Base-by-base conservation (phyloP, 1,140 invertebrate genomes). In the Condylostylus longicornis region DNA sequence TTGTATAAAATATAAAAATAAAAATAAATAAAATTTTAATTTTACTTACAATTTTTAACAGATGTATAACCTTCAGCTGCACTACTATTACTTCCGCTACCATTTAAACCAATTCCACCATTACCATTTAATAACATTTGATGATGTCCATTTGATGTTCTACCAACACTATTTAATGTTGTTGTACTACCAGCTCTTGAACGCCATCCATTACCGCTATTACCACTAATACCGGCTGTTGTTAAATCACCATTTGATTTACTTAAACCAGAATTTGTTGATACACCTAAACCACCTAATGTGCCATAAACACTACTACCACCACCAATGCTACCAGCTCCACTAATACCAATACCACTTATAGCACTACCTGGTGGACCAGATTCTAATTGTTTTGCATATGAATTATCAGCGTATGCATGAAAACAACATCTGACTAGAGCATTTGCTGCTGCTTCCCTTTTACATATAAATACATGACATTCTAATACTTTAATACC, bases 401-500 rank as follows among this genome's bases (percentile, higher is more conserved):
- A 90, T 38, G 83, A 87, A 43, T 83, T 88, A 62, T 93, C 88
- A 0, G 88, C 88, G 60, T 93, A 93, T 15, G 89, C 85, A 63
- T 93, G 88, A 60, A 94, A 94, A 64, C 88, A 93, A 62, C 88
- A 93, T 43, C 86, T 67, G 23, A 94, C 88, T 49, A 93, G 68
- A 38, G 89, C 89, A 56, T 94, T 94, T 22, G 88, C 88, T 5
- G 89, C 88, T 58, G 88, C 85, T 63, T 93, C 89, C 30, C 87
- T 74, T 51, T 91, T 93, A 64, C 93, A 97, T 48, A 99, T 90
- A 62, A 98, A 99, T 18, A 90, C 90, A 66, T 98, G 94, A 69
- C 95, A 99, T 66, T 99, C 95, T 9, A 98, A 70, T 12, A 98
- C 90, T 67, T 97, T 98, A 45, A 97, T 94, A n/a, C 95, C 94